Evolutionary conservation across 2,888 invertebrate genomes (phyloP), one percentile per base, ranked within the genome.

Genomic region (Temnothorax ravouxi): DNA sequence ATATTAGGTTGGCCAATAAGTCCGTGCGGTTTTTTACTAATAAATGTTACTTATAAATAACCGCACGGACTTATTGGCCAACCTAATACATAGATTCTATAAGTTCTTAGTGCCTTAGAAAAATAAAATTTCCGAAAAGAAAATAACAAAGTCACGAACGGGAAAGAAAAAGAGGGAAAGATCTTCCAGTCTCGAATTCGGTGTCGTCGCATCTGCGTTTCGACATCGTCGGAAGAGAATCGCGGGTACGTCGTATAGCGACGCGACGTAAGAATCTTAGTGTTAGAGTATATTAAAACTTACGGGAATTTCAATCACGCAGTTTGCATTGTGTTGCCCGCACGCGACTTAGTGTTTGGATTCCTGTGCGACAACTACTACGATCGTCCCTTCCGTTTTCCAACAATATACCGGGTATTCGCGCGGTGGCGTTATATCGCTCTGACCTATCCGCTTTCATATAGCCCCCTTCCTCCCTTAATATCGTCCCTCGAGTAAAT

Each of bases 401-500:
- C 84, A 87, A 91, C 90, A 90, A 91, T 88, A 88, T 89, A 85
- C 88, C 88, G 84, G 64, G 61, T 82, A 29, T 29, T 83, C 59
- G 69, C 86, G 84, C 83, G 64, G 41, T 84, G 71, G 79, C 80
- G 86, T 89, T 91, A 92, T 91, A 92, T 92, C 90, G 90, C 83
- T 83, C 87, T 88, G 91, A 92, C 92, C 91, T 91, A 91, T 90
- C 91, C 90, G 88, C 91, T 92, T 89, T 91, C 91, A 87, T 92
- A 91, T 90, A 91, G 90, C 91, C 90, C 82, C 82, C 29, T 76
- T 59, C 69, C 80, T 61, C 88, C 92, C 89, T 91, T 91, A 92
- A 92, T 92, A 92, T 92, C 91, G 90, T 90, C 91, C 92, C 91
- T 84, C 91, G 91, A 90, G 92, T 92, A 93, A 93, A 93, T 93